Evolutionary conservation across 2,888 invertebrate species (phyloP).

Genomic region (Cyaniris semiargus): DNA sequence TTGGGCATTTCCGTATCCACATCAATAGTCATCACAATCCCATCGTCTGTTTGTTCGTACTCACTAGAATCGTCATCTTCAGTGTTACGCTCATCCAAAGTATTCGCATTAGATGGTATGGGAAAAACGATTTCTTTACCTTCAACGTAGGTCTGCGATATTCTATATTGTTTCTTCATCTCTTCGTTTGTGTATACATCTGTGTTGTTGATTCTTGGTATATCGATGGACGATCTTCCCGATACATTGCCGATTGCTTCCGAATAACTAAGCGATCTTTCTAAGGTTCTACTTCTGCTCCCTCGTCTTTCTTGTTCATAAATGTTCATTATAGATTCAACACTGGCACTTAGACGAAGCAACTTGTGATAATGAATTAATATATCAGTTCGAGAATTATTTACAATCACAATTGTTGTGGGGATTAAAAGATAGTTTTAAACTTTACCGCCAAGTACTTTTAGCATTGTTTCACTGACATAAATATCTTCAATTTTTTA

Average conservation of each 20-base stretch:
- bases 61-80: constrained; percentile 58
- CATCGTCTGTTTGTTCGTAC: constrained; percentile 58
- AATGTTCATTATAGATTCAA: constrained; percentile 36
- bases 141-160: constrained; percentile 72
- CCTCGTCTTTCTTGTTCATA: constrained; percentile 49
- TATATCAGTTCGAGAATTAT: constrained; percentile 3
- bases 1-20: constrained; percentile 57
- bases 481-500: neutral
- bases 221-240: constrained; percentile 65
- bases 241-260: constrained; percentile 70
- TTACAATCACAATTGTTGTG: neutral
- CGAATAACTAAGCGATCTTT: constrained; percentile 70
- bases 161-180: constrained; percentile 67
- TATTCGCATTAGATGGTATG: constrained; percentile 47
- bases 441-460: neutral
- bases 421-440: constrained; percentile 21
- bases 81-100: constrained; percentile 46
- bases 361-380: neutral
- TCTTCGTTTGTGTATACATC: constrained; percentile 73
- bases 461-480: neutral
- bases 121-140: constrained; percentile 69
- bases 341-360: neutral
- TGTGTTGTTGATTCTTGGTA: constrained; percentile 63
- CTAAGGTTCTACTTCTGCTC: constrained; percentile 59
- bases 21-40: constrained; percentile 69